Percentiles rank a stretch among this genome's conserved stretches.
phyloP scores from a whole-genome alignment of 2,797 vertebrate species.

The Rhinoraja longicauda region DNA sequence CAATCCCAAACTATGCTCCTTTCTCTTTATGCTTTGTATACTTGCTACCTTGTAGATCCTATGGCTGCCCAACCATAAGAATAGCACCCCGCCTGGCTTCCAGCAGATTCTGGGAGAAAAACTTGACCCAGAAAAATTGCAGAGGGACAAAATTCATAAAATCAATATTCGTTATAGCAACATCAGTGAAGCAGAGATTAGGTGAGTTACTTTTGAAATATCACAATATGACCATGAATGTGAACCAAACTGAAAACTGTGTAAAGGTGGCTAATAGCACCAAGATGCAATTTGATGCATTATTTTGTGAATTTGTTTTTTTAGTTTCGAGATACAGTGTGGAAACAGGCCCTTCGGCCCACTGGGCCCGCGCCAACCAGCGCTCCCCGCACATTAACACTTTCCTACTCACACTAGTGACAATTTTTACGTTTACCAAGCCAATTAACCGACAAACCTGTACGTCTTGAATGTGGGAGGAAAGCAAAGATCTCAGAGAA shows the following conservation, averaged over 20 bases:
- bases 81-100: background rate
- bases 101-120: constrained; percentile 18
- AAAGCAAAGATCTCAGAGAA: too few species aligned
- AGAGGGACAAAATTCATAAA: background rate
- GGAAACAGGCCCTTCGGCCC: too few species aligned
- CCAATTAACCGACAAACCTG: too few species aligned
- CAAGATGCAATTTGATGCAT: background rate
- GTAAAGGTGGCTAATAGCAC: background rate
- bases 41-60: constrained; percentile 6
- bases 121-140: background rate
- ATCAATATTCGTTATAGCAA: constrained; percentile 21
- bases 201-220: background rate
- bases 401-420: too few species aligned
- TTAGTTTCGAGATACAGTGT: too few species aligned
- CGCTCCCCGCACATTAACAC: too few species aligned
- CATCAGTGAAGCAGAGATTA: background rate
- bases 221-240: background rate
- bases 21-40: background rate
- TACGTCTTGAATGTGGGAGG: too few species aligned
- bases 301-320: background rate
- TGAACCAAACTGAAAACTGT: background rate
- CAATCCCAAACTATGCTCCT: background rate
- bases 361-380: too few species aligned
- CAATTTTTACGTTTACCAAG: too few species aligned
- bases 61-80: background rate